Evolutionary conservation across 1,140 invertebrate species (phyloP), one percentile per base, ranked within the genome.

Genomic region (Drosophila elegans): DNA sequence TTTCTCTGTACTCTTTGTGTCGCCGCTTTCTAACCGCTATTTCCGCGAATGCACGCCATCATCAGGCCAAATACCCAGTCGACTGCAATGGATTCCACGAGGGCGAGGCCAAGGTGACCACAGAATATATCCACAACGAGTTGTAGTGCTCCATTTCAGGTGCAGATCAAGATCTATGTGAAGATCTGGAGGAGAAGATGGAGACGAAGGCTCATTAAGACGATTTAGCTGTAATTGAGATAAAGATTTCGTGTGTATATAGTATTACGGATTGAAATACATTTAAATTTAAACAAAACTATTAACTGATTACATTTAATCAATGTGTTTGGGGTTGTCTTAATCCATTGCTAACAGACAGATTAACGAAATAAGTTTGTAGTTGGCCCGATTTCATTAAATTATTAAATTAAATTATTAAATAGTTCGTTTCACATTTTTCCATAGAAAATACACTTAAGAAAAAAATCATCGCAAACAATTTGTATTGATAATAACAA

Each of bases 91-190:
- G 94, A 2, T 97, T 96, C 93, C 96, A 97, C 80, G 95, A 96
- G 91, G 96, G 96, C 91, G 96, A 97, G 92, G 92, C 95, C 25
- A 95, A 95, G 94, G 96, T 96, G 13, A 97, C 96, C 27, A 96
- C 96, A 32, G 96, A 97, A 93, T 96, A 95, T 59, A 93, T 95
- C 77, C 96, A 97, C 90, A 97, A 94, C 89, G 96, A 97, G 93
- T 93, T 96, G 74, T 96, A 94, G 77, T 39, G 13, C 45, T 16
- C 32, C 48, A 36, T 16, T 69, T 48, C 34, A 29, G 54, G 38
- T 16, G 48, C 55, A 45, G 16, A 42, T 38, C 41, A 12, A 25
- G 3, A 32, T 21, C 25, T n/a, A 29, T 34, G 21, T 54, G 11
- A 4, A 29, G 48, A 57, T 21, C 10, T 3, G 46, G 68, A 32